Percentiles rank a stretch among this genome's conserved stretches.
Conservation (phyloP, 2,888 invertebrate species). For the Tanaodytes sp. region DNA sequence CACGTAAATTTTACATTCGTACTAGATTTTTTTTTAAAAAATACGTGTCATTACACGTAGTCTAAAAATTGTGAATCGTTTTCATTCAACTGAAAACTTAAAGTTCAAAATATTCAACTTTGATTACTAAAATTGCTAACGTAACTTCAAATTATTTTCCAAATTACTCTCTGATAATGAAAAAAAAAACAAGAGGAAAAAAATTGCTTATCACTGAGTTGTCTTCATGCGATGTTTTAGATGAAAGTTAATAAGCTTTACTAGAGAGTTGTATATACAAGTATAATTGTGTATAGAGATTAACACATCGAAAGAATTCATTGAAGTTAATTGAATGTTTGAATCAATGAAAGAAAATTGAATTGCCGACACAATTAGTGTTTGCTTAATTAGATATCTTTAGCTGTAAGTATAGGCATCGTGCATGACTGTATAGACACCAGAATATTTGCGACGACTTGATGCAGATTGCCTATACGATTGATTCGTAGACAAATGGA, state of each 20-base stretch:
- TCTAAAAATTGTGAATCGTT: too few species aligned
- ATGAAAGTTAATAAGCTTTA: conserved; percentile 41
- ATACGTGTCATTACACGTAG: too few species aligned
- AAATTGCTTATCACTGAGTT: conserved; percentile 45
- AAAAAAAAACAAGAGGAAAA: neutral
- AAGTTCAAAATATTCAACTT: too few species aligned
- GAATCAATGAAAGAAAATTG: conserved; percentile 30
- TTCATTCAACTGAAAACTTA: too few species aligned
- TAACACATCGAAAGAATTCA: conserved; percentile 27
- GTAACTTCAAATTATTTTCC: too few species aligned
- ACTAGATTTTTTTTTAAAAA: too few species aligned
- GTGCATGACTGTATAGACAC: conserved; percentile 47
- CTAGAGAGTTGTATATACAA: conserved; percentile 45
- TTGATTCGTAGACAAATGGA: conserved; percentile 44
- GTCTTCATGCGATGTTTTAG: conserved; percentile 50
- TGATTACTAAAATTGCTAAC: too few species aligned
- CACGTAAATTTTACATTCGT: neutral
- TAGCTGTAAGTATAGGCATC: conserved; percentile 52
- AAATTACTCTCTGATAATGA: too few species aligned
- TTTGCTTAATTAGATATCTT: conserved; percentile 48
- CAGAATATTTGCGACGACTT: conserved; percentile 30
- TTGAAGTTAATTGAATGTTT: conserved; percentile 37
- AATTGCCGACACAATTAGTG: conserved; percentile 33
- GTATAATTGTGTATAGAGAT: conserved; percentile 43
- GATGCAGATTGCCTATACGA: conserved; percentile 52